Base-by-base conservation (phyloP, 2,797 vertebrate genomes). In the Rhynchonycteris naso region DNA sequence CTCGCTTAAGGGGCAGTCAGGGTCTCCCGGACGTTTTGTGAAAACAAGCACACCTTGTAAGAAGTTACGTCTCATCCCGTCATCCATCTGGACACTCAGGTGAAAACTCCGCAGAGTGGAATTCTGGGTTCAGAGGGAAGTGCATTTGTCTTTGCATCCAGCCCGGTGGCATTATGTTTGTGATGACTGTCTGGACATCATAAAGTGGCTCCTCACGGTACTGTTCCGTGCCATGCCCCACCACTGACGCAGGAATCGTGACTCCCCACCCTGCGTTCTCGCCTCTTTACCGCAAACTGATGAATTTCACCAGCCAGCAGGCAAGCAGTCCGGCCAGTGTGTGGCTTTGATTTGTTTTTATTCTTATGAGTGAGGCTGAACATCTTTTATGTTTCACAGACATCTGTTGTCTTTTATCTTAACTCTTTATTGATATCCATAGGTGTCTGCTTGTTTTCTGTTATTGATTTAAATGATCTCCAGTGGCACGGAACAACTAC, bases 11-110 rank as follows among this genome's bases (percentile, higher is more conserved):
- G 10, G 7, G 30, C 4, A 65, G 54, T 47, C 4, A 18, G 11
- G 6, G 54, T 81, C 6, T 91, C 69, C 15, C 26, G n/a, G 75
- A 30, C 19, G 1, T 79, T 69, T 56, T 47, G 4, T 58, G 84
- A 35, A 84, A 88, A 81, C 11, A 87, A 65, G 85, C 4, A 22
- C n/a, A n/a, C 52, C 2, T 38, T 68, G 1, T 63, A 50, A 78
- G 13, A 91, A 43, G 2, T 76, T 76, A 75, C 69, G 11, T 2
- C 8, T 81, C 81, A 26, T 35, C 38, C 4, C 14, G 52, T 71
- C 4, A 38, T 50, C 10, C 19, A 21, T 7, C 47, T 1, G 35
- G 65, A 69, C 0, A 54, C 5, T 7, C 65, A 0, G 13, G 0
- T 50, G 26, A 38, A 72, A 74, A 18, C 22, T 16, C 38, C 59